These are phyloP conservation scores for Solea senegalensis DNA, from an alignment of 2,113 vertebrate genomes.

Conservation along the genomic window DNA sequence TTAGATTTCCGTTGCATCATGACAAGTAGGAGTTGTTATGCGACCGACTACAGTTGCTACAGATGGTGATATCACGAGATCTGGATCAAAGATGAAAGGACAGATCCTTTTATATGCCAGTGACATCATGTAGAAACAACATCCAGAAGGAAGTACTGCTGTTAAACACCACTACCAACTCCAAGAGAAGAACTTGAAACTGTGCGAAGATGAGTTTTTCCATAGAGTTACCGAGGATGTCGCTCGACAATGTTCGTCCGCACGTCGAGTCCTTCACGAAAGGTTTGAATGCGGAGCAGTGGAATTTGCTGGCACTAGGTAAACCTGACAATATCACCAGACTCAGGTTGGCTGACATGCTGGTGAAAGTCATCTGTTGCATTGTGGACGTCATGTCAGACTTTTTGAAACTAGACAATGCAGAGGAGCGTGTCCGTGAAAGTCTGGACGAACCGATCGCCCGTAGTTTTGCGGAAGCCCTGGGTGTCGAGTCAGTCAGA, in stretches of 20 bases:
- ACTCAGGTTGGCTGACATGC: background rate
- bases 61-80: too few species aligned
- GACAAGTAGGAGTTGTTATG: too few species aligned
- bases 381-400: background rate
- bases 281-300: background rate
- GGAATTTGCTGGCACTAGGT: background rate
- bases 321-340: background rate
- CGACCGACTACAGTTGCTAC: too few species aligned
- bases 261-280: background rate
- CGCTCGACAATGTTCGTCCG: background rate
- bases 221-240: background rate
- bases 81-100: too few species aligned
- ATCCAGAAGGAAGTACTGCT: background rate
- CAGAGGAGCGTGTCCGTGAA: background rate
- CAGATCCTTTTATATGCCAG: background rate
- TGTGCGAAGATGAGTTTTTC: background rate
- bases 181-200: background rate
- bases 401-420: background rate
- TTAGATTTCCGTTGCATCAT: too few species aligned
- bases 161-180: background rate
- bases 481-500: background rate
- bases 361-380: background rate
- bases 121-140: background rate
- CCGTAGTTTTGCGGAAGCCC: background rate
- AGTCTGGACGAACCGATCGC: background rate